Conservation (phyloP, 2,113 vertebrate genomes). For the Coptodon bakossiorum region DNA sequence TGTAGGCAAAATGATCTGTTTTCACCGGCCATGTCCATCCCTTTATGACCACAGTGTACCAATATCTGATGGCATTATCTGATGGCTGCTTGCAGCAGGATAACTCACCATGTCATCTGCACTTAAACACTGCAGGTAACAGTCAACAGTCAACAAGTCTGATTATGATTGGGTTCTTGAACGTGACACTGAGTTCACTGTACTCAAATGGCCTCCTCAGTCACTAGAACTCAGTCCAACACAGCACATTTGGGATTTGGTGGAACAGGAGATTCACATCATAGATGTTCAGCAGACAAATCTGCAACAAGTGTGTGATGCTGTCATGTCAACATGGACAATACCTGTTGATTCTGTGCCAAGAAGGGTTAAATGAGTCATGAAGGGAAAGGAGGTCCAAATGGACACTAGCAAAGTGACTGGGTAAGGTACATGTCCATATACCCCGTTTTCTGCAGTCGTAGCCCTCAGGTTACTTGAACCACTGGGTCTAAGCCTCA, state of each 20-base stretch:
- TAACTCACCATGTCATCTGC: neutral
- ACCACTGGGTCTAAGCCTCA: neutral
- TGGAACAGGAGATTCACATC: neutral
- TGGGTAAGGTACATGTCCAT: neutral
- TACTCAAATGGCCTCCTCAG: neutral
- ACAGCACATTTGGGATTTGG: neutral
- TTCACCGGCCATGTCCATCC: neutral
- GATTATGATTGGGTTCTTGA: neutral
- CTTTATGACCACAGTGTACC: neutral
- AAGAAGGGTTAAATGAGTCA: neutral
- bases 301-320: neutral
- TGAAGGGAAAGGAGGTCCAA: neutral
- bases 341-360: neutral
- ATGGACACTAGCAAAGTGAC: neutral
- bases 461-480: neutral
- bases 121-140: accelerated
- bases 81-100: neutral
- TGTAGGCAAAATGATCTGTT: neutral
- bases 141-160: neutral
- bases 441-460: neutral
- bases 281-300: neutral
- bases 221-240: neutral
- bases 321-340: neutral
- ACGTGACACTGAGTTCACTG: neutral
- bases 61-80: neutral